A percentile compares a stretch with the other conserved stretches of the same genome.
These are phyloP conservation scores for Lates calcarifer DNA, from an alignment of 2,113 vertebrate genomes.

Conservation along the genomic window DNA sequence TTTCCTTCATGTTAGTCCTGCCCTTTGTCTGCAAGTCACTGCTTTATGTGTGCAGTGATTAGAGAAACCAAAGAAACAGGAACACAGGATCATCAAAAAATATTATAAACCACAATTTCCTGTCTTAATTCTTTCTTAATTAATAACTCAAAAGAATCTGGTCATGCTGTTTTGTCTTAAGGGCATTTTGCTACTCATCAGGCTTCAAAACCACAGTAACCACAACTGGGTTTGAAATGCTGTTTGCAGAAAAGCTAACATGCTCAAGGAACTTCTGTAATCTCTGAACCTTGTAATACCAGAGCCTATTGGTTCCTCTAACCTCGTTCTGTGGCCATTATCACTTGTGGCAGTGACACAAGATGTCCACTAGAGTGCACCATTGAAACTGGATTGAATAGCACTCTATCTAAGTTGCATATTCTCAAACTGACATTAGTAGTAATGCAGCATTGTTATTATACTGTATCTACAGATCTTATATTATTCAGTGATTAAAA, in stretches of 20 bases:
- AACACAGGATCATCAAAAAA: neutral
- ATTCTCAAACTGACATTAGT: neutral
- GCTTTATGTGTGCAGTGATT: neutral
- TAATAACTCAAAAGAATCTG: neutral
- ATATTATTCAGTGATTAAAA: slow-evolving; percentile 24
- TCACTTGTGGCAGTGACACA: slow-evolving; percentile 37
- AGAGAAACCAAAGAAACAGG: neutral
- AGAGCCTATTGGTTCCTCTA: neutral
- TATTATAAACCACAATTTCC: neutral
- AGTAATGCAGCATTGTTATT: neutral
- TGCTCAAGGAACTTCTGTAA: neutral
- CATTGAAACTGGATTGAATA: slow-evolving; percentile 43
- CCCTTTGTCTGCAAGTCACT: neutral
- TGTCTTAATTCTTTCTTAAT: neutral
- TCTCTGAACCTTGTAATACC: neutral
- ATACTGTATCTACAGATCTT: neutral
- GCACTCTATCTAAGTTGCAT: neutral
- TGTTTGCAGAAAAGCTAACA: neutral
- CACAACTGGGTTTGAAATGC: neutral
- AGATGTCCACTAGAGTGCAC: slow-evolving; percentile 69
- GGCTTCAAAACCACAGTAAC: neutral
- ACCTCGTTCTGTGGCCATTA: neutral
- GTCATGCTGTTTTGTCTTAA: neutral
- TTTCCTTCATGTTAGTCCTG: neutral
- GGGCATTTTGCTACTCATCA: neutral